Base-by-base conservation (phyloP, 2,888 invertebrate genomes). In the Melipona bicolor region DNA sequence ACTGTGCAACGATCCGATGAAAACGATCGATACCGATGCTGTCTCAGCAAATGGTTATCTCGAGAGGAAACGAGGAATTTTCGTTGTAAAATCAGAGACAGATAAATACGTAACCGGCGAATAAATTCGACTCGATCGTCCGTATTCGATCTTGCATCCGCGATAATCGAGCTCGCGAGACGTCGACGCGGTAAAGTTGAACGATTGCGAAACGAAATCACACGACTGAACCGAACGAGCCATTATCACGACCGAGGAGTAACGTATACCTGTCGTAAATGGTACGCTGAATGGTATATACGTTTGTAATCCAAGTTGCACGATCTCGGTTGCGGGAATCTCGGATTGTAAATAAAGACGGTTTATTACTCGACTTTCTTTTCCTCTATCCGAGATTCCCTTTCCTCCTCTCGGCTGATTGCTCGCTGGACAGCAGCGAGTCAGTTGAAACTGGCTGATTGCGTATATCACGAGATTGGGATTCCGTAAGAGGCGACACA, bases 401-500 rank as follows among this genome's bases (percentile, higher is more conserved):
- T 64, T 11, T 1, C 9, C 50, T 15, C n/a, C 54, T 36, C 32
- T 43, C 54, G 5, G 19, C 6, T n/a, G 70, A 36, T 24, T 69
- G 50, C n/a, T n/a, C n/a, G n/a, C 56, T 36, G n/a, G 56, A 9
- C 36, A 56, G 15, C 36, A 56, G 15, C 52, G 52, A 64, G 36
- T 11, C 49, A 54, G 43, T 19, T 32, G 4, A 74, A 82, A 67
- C 15, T 27, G 27, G 36, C 3, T 52, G 70, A 82, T 79, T 72
- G 73, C 75, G 83, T 74, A 73, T 64, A 80, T 79, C 72, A 69
- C 54, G 74, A 83, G 74, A 83, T 62, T 72, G 56, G 74, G 75
- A 80, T 80, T 74, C 79, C 79, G 77, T 82, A 87, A 86, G 69
- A 80, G 86, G 80, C 81, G 79, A 81, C 69, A 49, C 62, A 17